A percentile compares a stretch with the other conserved stretches of the same genome.
Evolutionary conservation across 2,113 vertebrate species (phyloP).

Genomic region (Silurus meridionalis): DNA sequence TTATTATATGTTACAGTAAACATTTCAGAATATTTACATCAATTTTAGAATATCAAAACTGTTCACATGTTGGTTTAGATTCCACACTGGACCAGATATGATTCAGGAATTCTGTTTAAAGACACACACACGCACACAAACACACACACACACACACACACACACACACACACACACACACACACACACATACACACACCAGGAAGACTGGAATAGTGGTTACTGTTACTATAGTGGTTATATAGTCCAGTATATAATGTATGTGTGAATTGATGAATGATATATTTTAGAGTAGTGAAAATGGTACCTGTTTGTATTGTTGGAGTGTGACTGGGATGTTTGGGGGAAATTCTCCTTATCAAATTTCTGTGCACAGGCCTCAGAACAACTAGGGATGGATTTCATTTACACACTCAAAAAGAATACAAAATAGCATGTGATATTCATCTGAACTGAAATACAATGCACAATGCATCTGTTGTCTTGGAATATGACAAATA

Average conservation of each 20-base stretch:
- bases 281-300: not conserved
- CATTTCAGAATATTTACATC: not conserved
- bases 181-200: no score
- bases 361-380: not conserved
- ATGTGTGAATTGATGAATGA: not conserved
- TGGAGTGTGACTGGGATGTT: not conserved
- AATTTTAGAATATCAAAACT: not conserved
- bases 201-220: no score
- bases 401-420: slow-evolving; percentile 14
- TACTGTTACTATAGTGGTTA: no score
- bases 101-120: not conserved
- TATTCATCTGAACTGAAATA: not conserved
- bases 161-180: no score
- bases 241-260: not conserved
- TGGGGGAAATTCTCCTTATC: not conserved
- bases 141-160: no score
- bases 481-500: slow-evolving; percentile 32
- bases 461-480: slow-evolving; percentile 12
- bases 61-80: not conserved
- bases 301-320: not conserved
- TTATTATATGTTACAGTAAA: slow-evolving; percentile 13
- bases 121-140: no score
- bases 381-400: not conserved
- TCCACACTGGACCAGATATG: not conserved
- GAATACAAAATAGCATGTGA: not conserved